A percentile compares a stretch with the other conserved stretches of the same genome.
phyloP scores from a whole-genome alignment of 2,797 vertebrate species.

The Sebastes dallii region DNA sequence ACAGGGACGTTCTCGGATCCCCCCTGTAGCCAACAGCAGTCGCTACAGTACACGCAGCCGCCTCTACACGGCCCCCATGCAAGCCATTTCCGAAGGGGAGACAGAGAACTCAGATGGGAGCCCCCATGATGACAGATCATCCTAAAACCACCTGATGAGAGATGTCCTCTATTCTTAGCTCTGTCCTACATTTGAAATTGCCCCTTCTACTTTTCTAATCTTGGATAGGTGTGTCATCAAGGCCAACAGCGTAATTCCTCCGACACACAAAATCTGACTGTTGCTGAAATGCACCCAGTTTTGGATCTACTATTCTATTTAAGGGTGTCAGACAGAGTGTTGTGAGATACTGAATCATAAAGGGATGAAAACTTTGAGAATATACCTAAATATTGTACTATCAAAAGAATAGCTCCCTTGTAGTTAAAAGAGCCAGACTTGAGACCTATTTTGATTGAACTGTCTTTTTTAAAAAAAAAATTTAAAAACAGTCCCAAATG shows the following conservation, averaged over 20 bases:
- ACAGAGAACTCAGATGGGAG: constrained; percentile 98
- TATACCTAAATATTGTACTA: constrained; percentile 57
- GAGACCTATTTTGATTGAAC: constrained; percentile 73
- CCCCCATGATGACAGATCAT: constrained; percentile 96
- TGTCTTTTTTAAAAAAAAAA: constrained; percentile 49
- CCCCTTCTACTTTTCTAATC: constrained; percentile 56
- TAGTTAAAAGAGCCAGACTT: constrained; percentile 49
- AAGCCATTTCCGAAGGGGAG: constrained; percentile 98
- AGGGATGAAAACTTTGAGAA: constrained; percentile 39
- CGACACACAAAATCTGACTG: constrained; percentile 46
- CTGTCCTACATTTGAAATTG: constrained; percentile 46
- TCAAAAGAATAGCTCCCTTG: constrained; percentile 51
- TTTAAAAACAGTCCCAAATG: constrained; percentile 34
- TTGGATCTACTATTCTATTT: constrained; percentile 32
- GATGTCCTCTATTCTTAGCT: constrained; percentile 42
- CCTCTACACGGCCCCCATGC: constrained; percentile 97
- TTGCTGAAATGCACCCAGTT: constrained; percentile 53
- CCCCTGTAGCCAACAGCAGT: constrained; percentile 96
- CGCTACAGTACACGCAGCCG: constrained; percentile 96
- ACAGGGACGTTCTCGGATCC: constrained; percentile 93
- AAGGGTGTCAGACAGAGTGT: constrained; percentile 46
- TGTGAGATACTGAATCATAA: constrained; percentile 46
- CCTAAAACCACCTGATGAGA: constrained; percentile 81
- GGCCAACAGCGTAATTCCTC: constrained; percentile 31
- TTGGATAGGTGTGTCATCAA: constrained; percentile 32